Evolutionary conservation across 2,797 vertebrate genomes (phyloP).

Genomic region (Orientallactaga sibirica): DNA sequence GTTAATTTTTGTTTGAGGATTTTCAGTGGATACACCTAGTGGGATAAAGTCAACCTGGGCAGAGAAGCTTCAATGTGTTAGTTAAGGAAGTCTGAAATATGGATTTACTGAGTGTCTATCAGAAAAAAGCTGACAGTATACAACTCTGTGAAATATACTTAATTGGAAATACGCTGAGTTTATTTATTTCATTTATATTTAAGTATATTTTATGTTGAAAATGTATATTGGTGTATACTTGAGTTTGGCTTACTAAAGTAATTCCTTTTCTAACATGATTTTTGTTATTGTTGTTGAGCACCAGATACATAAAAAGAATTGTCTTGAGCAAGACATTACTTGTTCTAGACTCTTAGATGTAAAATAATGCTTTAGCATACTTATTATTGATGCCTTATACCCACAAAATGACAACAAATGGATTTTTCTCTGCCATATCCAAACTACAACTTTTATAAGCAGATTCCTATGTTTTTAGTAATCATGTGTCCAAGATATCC

Average conservation of each 20-base stretch:
- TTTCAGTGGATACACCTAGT: not conserved
- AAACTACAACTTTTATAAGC: not conserved
- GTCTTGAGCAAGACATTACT: not conserved
- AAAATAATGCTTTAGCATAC: not conserved
- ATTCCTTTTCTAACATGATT: not conserved
- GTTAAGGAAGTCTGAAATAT: not conserved
- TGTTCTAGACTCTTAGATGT: not conserved
- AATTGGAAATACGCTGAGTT: not conserved
- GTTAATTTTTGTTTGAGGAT: not conserved
- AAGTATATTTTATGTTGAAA: not conserved
- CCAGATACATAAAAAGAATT: not conserved
- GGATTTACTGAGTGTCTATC: not conserved
- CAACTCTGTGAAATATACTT: not conserved
- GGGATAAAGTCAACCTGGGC: not conserved
- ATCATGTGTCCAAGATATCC: not conserved
- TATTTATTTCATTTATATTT: not conserved
- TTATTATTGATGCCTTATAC: not conserved
- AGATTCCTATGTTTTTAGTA: not conserved
- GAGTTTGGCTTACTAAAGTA: not conserved
- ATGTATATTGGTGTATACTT: not conserved
- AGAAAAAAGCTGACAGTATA: not conserved
- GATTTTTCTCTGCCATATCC: not conserved
- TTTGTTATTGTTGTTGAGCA: not conserved
- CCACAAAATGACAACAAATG: not conserved
- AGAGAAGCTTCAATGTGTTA: not conserved